A percentile compares a stretch with the other conserved stretches of the same genome.
These are phyloP conservation scores for Charaxes varanes DNA, from an alignment of 1,140 invertebrate genomes.

Conservation along the genomic window DNA sequence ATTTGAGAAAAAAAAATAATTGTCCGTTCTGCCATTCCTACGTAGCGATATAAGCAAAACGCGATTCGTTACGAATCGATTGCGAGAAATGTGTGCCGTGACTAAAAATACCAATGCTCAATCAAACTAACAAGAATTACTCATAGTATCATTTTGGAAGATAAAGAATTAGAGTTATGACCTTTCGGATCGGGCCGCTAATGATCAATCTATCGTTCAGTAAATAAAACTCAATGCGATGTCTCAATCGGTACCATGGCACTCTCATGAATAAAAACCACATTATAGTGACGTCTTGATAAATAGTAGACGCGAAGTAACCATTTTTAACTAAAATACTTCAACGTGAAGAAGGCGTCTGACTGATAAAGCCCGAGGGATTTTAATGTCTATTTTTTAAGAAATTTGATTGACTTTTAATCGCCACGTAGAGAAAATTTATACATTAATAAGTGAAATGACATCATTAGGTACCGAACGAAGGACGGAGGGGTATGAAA, in stretches of 20 bases:
- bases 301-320: conserved; percentile 23
- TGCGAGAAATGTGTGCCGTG: conserved; percentile 23
- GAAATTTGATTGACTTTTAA: no score
- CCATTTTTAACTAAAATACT: conserved; percentile 8
- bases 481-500: no score
- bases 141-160: no score
- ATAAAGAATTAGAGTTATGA: conserved; percentile 22
- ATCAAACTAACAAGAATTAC: conserved; percentile 16
- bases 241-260: conserved; percentile 33
- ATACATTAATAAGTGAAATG: no score
- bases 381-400: no score
- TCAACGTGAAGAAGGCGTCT: not conserved
- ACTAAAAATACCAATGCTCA: conserved; percentile 17
- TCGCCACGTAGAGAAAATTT: no score
- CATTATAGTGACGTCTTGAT: conserved; percentile 34
- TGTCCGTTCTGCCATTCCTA: conserved; percentile 22
- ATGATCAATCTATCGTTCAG: conserved; percentile 24
- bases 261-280: conserved; percentile 44
- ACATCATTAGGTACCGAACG: no score
- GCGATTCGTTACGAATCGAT: conserved; percentile 24
- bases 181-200: conserved; percentile 12
- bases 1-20: conserved; percentile 28
- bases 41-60: conserved; percentile 20
- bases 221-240: conserved; percentile 33
- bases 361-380: no score